phyloP scores from a whole-genome alignment of 1,140 invertebrate genomes.

The Caerostris darwini region DNA sequence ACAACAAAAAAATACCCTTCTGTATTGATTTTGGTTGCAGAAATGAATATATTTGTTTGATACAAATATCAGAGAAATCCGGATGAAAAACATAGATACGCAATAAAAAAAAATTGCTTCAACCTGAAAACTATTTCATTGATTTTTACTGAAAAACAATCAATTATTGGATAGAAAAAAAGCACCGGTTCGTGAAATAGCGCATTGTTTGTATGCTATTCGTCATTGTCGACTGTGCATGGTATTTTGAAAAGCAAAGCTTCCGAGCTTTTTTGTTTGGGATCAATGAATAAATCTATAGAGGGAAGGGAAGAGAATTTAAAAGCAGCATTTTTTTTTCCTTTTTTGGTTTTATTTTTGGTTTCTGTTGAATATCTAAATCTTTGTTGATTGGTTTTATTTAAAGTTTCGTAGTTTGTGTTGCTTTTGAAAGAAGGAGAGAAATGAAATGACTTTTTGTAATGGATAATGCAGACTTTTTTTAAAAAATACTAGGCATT shows the following conservation, averaged over 20 bases:
- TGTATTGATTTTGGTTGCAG: neutral
- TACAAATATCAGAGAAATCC: neutral
- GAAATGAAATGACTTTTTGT: no score
- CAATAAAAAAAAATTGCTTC: neutral
- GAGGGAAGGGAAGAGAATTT: neutral
- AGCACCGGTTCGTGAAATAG: neutral
- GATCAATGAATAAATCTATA: neutral
- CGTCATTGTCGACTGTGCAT: neutral
- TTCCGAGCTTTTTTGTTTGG: neutral
- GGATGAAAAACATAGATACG: neutral
- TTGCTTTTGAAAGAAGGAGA: no score
- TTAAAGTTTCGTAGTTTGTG: no score
- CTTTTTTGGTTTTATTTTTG: neutral
- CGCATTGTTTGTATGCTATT: neutral
- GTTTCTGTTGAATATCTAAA: neutral
- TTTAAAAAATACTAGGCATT: no score
- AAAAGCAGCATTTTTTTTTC: neutral
- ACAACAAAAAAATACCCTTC: no score
- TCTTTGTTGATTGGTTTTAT: neutral
- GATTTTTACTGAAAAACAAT: neutral
- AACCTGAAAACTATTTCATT: neutral
- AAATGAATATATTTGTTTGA: slow-evolving; percentile 1
- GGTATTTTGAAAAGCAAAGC: neutral
- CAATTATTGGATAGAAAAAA: slow-evolving; percentile 6
- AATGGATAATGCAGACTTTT: no score